A percentile compares a stretch with the other conserved stretches of the same genome.
Evolutionary conservation across 2,113 vertebrate species (phyloP).

Genomic region (Campylomormyrus numenius): DNA sequence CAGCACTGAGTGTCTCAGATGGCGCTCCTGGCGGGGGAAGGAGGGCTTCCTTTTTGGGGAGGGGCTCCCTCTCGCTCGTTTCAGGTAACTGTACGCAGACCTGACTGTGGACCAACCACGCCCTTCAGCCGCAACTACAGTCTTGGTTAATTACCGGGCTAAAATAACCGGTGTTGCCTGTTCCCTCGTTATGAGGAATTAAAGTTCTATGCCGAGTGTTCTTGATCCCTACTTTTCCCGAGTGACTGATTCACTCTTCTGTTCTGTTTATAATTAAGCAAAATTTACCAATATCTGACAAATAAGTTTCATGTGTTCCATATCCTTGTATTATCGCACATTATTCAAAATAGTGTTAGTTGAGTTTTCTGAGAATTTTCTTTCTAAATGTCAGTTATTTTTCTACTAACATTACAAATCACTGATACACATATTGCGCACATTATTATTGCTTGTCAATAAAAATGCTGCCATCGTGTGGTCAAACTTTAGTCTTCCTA

Average conservation of each 20-base stretch:
- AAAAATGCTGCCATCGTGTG: slow-evolving; percentile 15
- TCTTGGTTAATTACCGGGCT: not conserved
- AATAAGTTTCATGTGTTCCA: not conserved
- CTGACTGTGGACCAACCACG: slow-evolving; percentile 14
- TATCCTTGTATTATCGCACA: not conserved
- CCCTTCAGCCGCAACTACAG: not conserved
- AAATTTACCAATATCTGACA: not conserved
- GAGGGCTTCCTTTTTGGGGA: not conserved
- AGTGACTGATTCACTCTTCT: not conserved
- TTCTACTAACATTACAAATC: not conserved
- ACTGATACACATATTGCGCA: not conserved
- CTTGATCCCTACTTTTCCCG: not conserved
- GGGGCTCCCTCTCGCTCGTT: not conserved
- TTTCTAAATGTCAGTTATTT: not conserved
- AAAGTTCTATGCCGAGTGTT: not conserved
- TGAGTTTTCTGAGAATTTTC: not conserved
- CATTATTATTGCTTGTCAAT: not conserved
- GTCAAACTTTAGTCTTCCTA: not conserved
- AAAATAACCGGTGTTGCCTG: not conserved
- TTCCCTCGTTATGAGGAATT: not conserved
- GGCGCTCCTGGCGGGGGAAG: slow-evolving; percentile 11
- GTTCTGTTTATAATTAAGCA: not conserved
- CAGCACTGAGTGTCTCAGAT: slow-evolving; percentile 7
- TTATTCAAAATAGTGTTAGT: not conserved
- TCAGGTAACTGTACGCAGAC: not conserved